These are phyloP conservation scores for Oryzias woworae DNA, from an alignment of 2,113 vertebrate genomes.

Conservation along the genomic window DNA sequence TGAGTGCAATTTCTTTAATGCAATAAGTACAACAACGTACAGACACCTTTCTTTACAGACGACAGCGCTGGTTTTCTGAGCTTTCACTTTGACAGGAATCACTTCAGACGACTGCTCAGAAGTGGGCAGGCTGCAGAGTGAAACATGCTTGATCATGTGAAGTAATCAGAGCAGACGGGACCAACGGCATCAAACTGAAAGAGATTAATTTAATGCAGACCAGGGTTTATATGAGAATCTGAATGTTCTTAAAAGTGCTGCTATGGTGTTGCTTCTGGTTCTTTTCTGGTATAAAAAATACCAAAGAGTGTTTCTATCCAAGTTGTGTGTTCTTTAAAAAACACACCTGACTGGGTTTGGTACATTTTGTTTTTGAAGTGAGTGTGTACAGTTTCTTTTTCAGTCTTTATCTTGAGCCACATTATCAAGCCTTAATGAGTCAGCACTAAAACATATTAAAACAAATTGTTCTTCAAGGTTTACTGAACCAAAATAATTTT, in stretches of 20 bases:
- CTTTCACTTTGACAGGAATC: conserved; percentile 22
- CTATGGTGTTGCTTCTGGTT: conserved; percentile 70
- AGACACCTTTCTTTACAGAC: conserved; percentile 5
- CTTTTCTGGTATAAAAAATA: conserved; percentile 57
- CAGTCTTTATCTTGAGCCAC: conserved; percentile 43
- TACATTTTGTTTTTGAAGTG: conserved; percentile 63
- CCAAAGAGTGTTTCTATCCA: conserved; percentile 75
- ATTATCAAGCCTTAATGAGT: conserved; percentile 51
- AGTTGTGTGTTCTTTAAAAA: conserved; percentile 53
- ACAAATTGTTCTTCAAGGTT: conserved; percentile 2
- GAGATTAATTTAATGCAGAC: conserved; percentile 45
- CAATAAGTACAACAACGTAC: conserved; percentile 1
- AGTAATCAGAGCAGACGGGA: conserved; percentile 51
- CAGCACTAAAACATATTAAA: not conserved
- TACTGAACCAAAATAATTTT: not conserved
- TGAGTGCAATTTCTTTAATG: conserved; percentile 1
- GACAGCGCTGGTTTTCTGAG: conserved; percentile 33
- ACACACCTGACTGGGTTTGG: conserved; percentile 52
- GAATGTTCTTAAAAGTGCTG: conserved; percentile 81
- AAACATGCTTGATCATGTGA: conserved; percentile 59
- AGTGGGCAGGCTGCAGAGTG: conserved; percentile 51
- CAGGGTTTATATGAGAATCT: conserved; percentile 55
- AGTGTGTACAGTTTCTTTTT: conserved; percentile 46
- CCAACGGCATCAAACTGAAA: conserved; percentile 54
- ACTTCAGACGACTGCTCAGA: conserved; percentile 20